phyloP scores from a whole-genome alignment of 1,140 invertebrate species.

The Pseudomyrmex cubaensis region DNA sequence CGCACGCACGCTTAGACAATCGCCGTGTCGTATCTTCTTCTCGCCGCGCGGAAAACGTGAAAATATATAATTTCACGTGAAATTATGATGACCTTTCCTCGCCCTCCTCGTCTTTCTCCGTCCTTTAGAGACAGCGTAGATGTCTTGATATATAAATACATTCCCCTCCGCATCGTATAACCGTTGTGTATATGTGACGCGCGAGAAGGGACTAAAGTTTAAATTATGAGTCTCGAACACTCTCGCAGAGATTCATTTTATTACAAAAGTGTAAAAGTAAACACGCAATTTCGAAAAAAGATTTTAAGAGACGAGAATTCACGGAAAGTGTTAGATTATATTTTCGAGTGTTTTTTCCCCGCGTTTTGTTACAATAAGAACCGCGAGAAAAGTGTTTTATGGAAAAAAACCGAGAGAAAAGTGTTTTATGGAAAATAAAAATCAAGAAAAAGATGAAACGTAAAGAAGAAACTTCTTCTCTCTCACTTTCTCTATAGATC shows the following conservation, averaged over 20 bases:
- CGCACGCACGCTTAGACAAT: slow-evolving; percentile 15
- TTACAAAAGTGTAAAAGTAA: not conserved
- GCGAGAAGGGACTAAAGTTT: slow-evolving; percentile 3
- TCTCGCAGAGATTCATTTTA: not conserved
- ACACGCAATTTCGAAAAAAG: not conserved
- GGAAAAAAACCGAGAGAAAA: too few relatives aligned
- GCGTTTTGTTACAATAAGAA: not conserved
- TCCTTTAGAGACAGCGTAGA: not conserved
- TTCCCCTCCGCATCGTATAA: not conserved
- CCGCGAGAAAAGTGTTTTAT: too few relatives aligned
- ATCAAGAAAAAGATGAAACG: too few relatives aligned
- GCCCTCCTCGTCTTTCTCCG: not conserved
- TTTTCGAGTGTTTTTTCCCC: not conserved
- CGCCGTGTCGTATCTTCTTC: not conserved
- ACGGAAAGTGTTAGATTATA: not conserved
- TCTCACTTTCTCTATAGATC: slow-evolving; percentile 3
- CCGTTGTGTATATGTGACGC: too few relatives aligned
- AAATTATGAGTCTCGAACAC: slow-evolving; percentile 20
- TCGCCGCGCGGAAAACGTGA: slow-evolving; percentile 5
- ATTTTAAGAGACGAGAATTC: not conserved
- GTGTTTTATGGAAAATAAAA: too few relatives aligned
- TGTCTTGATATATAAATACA: slow-evolving; percentile 13
- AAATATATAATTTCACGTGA: slow-evolving; percentile 41
- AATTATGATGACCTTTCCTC: slow-evolving; percentile 10
- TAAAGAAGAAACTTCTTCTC: too few relatives aligned